Evolutionary conservation across 2,888 invertebrate species (phyloP).

Genomic region (Seladonia tumulorum): DNA sequence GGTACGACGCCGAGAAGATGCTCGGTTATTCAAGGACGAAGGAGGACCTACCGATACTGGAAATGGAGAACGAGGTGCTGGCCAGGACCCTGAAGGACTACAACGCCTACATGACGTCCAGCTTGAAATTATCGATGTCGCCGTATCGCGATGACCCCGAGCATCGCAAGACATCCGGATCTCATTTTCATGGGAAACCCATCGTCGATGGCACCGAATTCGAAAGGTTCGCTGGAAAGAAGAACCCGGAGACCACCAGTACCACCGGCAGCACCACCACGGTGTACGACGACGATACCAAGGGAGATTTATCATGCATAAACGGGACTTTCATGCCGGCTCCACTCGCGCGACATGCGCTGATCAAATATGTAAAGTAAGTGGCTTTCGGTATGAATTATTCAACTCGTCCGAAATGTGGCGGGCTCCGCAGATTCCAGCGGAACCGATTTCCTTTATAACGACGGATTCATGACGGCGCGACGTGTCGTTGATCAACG

Average conservation of each 20-base stretch:
- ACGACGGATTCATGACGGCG: constrained; percentile 18
- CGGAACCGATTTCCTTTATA: constrained; percentile 35
- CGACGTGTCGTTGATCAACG: neutral
- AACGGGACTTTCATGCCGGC: constrained; percentile 82
- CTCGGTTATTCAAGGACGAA: constrained; percentile 78
- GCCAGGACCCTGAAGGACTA: constrained; percentile 78
- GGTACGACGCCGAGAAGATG: constrained; percentile 79
- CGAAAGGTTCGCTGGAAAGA: constrained; percentile 38
- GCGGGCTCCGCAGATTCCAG: neutral
- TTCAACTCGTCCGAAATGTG: constrained; percentile 65
- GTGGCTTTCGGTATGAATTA: constrained; percentile 74
- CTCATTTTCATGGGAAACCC: constrained; percentile 62
- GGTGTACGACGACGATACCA: constrained; percentile 62
- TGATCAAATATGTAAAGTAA: constrained; percentile 84
- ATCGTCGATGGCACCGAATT: constrained; percentile 56
- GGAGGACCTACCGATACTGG: constrained; percentile 79
- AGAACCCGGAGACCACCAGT: constrained; percentile 26
- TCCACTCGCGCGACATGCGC: constrained; percentile 78
- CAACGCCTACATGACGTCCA: constrained; percentile 77
- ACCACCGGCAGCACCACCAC: neutral
- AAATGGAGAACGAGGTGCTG: constrained; percentile 79
- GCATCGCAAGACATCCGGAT: constrained; percentile 15
- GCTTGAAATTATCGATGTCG: constrained; percentile 59
- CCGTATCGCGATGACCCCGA: constrained; percentile 39
- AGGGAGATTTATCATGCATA: constrained; percentile 82